phyloP scores from a whole-genome alignment of 2,797 vertebrate genomes.

The Scyliorhinus canicula region DNA sequence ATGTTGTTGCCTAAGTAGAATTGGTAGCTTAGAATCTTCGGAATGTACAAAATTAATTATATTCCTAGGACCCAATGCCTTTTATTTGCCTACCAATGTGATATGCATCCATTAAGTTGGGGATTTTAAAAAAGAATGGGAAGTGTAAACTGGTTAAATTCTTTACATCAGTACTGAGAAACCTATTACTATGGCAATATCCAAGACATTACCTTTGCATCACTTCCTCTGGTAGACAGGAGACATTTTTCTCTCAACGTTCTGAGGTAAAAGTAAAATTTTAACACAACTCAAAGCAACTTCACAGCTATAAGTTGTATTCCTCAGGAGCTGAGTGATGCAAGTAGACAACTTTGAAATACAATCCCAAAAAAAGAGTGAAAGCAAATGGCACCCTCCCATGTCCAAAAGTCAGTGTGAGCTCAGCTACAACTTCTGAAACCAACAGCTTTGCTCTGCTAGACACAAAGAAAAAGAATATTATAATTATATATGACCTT shows the following conservation, averaged over 20 bases:
- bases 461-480: neutral
- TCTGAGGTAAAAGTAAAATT: neutral
- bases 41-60: neutral
- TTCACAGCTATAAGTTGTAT: neutral
- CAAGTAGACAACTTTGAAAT: neutral
- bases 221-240: neutral
- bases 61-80: neutral
- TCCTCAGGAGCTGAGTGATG: neutral
- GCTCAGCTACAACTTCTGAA: conserved; percentile 3
- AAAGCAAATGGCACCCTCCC: neutral
- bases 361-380: neutral
- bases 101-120: neutral
- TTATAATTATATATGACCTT: conserved; percentile 34
- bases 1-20: neutral
- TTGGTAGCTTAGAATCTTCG: neutral
- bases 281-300: neutral
- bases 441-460: conserved; percentile 30
- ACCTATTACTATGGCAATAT: neutral
- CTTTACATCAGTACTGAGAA: neutral
- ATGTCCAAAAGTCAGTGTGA: neutral
- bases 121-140: neutral
- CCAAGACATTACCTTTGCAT: neutral
- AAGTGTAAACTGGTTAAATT: neutral
- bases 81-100: neutral
- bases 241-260: neutral